Evolutionary conservation across 2,113 vertebrate species (phyloP).

Genomic region (Sinocyclocheilus anshuiensis): DNA sequence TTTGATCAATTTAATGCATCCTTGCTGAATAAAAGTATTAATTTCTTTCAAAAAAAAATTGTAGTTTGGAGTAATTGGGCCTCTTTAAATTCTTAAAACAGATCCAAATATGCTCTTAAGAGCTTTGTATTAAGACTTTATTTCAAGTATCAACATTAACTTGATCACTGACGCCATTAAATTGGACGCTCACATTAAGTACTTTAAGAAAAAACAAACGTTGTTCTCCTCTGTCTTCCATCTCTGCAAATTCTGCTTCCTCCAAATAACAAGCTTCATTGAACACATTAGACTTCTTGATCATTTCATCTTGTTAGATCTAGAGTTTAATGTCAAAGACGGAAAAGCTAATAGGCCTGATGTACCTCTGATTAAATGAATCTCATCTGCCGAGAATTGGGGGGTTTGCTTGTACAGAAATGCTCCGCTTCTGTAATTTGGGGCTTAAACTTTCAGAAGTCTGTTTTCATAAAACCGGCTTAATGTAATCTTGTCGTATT

Average conservation of each 20-base stretch:
- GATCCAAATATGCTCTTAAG: not conserved
- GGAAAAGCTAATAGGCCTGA: not conserved
- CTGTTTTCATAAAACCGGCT: not conserved
- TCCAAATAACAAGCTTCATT: constrained; percentile 1
- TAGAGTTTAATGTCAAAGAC: constrained; percentile 15
- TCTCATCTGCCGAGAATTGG: not conserved
- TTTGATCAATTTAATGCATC: too few species aligned
- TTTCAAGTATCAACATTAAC: constrained; percentile 6
- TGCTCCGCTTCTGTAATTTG: not conserved
- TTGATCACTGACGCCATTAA: constrained; percentile 3
- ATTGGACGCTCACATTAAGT: not conserved
- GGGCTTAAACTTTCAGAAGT: not conserved
- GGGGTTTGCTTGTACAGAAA: not conserved
- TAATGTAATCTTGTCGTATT: not conserved
- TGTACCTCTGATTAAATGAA: constrained; percentile 3
- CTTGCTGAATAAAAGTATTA: too few species aligned
- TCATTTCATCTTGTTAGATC: not conserved
- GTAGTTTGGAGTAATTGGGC: not conserved
- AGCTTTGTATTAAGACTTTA: constrained; percentile 4
- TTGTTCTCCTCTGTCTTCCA: not conserved
- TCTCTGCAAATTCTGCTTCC: not conserved
- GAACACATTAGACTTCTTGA: not conserved
- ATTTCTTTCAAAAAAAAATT: not conserved
- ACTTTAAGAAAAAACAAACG: not conserved
- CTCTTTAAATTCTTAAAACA: not conserved